phyloP scores from a whole-genome alignment of 2,888 invertebrate species.

The Poecilobothrus nobilitatus region DNA sequence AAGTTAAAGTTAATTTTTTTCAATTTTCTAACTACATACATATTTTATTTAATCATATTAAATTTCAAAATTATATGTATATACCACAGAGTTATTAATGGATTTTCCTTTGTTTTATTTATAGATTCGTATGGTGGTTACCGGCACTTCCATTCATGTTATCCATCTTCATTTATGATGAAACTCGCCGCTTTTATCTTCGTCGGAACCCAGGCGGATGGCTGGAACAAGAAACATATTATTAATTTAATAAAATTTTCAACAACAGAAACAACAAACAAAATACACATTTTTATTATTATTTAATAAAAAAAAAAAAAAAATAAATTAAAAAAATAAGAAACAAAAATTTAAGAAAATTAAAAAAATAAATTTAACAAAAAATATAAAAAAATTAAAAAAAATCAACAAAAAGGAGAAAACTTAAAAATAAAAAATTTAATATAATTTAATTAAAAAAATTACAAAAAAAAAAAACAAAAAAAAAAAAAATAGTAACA shows the following conservation, averaged over 20 bases:
- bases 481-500: slow-evolving; percentile 17
- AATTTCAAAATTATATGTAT: too few relatives aligned
- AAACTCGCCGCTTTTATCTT: slow-evolving; percentile 93
- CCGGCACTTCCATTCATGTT: slow-evolving; percentile 96
- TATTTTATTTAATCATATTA: too few relatives aligned
- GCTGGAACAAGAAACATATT: slow-evolving; percentile 99
- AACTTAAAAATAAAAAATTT: slow-evolving; percentile 24
- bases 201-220: slow-evolving; percentile 97
- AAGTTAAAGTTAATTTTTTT: too few relatives aligned
- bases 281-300: slow-evolving; percentile 15
- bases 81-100: too few relatives aligned
- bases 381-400: slow-evolving; percentile 26
- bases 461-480: slow-evolving; percentile 9
- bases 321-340: slow-evolving; percentile 10
- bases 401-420: slow-evolving; percentile 22
- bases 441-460: slow-evolving; percentile 13
- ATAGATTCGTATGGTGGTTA: slow-evolving; percentile 97
- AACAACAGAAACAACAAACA: slow-evolving; percentile 14
- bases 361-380: slow-evolving; percentile 33
- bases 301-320: slow-evolving; percentile 17
- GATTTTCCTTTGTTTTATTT: slow-evolving; percentile 28
- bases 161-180: slow-evolving; percentile 98
- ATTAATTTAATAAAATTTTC: slow-evolving; percentile 51
- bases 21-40: too few relatives aligned
- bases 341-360: slow-evolving; percentile 26